Conservation (phyloP, 2,113 vertebrate genomes). For the Crotophaga sulcirostris region DNA sequence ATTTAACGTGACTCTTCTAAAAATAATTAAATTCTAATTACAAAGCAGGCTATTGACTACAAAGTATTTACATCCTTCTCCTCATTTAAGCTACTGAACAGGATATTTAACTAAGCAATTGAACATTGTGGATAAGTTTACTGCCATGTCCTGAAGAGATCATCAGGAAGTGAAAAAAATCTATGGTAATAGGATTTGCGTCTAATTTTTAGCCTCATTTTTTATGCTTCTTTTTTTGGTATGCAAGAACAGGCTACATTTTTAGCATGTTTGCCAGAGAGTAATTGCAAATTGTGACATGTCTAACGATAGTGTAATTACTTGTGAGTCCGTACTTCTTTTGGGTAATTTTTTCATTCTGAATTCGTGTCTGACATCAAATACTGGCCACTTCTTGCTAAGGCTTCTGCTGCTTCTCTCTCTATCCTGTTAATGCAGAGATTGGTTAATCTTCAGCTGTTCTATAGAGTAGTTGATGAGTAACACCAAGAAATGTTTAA, state of each 20-base stretch:
- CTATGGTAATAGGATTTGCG: slow-evolving; percentile 2
- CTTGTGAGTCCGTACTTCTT: background rate
- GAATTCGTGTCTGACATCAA: slow-evolving; percentile 8
- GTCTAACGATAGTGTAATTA: background rate
- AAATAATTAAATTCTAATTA: slow-evolving; percentile 49
- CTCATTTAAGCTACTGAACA: background rate
- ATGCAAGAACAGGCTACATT: background rate
- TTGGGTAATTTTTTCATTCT: background rate
- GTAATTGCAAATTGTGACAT: slow-evolving; percentile 21
- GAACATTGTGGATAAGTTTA: slow-evolving; percentile 10
- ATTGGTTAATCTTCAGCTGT: background rate
- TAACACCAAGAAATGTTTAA: background rate
- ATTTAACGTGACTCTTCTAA: background rate
- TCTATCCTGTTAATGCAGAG: background rate
- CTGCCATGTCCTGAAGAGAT: background rate
- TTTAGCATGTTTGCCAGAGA: background rate
- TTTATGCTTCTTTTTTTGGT: background rate
- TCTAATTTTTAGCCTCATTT: slow-evolving; percentile 20
- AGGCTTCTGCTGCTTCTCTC: background rate
- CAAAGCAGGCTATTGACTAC: background rate
- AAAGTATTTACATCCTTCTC: slow-evolving; percentile 40
- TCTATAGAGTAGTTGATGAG: background rate
- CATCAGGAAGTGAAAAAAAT: slow-evolving; percentile 15
- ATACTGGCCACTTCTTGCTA: background rate
- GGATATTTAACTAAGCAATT: slow-evolving; percentile 19